Conservation (phyloP, 2,113 vertebrate species). For the Archocentrus centrarchus region DNA sequence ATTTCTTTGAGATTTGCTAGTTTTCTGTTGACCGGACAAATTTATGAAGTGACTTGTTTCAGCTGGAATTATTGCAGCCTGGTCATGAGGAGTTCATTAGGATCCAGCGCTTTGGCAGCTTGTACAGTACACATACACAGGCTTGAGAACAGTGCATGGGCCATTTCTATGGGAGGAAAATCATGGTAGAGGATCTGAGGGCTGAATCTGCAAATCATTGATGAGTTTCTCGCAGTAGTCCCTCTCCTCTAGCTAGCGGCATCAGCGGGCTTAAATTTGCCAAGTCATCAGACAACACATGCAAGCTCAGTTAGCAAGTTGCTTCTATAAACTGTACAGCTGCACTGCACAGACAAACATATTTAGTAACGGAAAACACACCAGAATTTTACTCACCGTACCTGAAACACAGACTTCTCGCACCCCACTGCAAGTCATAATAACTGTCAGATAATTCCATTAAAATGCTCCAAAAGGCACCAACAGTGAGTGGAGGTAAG, state of each 20-base stretch:
- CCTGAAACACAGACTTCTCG: not conserved
- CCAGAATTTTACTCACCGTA: too few species aligned
- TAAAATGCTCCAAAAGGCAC: not conserved
- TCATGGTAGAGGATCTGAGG: not conserved
- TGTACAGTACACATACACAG: not conserved
- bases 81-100: not conserved
- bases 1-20: not conserved
- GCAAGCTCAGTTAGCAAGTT: not conserved
- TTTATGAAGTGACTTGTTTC: not conserved
- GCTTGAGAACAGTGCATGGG: not conserved
- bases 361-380: too few species aligned
- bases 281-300: not conserved
- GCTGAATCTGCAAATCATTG: too few species aligned
- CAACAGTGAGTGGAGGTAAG: not conserved
- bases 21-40: not conserved
- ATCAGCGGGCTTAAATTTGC: not conserved
- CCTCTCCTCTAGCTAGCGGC: too few species aligned
- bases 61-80: not conserved
- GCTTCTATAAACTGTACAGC: not conserved
- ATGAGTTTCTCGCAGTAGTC: too few species aligned
- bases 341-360: too few species aligned
- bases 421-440: not conserved
- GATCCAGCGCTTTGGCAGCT: not conserved
- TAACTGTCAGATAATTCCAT: not conserved
- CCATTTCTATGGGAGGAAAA: not conserved